Base-by-base conservation (phyloP, 1,140 invertebrate species). In the Meteorus sp. region DNA sequence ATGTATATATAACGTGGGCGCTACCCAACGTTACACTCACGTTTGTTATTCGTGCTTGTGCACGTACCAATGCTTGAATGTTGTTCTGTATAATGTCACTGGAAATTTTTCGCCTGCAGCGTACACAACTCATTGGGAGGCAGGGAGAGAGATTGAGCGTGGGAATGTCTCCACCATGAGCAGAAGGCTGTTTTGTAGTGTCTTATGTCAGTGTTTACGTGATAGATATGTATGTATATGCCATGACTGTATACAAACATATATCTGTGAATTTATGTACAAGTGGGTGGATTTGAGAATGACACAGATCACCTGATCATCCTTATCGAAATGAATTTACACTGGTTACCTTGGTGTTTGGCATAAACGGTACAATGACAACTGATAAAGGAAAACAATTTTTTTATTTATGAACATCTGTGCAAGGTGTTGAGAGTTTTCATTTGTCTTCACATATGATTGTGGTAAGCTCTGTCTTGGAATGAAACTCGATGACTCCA, bases 1-100 rank as follows among this genome's bases (percentile, higher is more conserved):
- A 11, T 47, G 27, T 33, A 41, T 56, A 62, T 41, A 37, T 51
- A 27, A 58, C 63, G 67, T 69, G 60, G 65, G 67, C 65, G 65
- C 63, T 65, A 65, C 55, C 60, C 62, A 57, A 63, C 8, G 15
- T 62, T 65, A 65, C 39, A 56, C 63, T 63, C 60, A 65, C 63
- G 60, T 55, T 55, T 53, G 15, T 55, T 37, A 23, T 57, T 50
- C n/a, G n/a, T 25, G 29, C 29, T 50, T 15, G 8, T 50, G 47
- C 47, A 58, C 45, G 25, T n/a, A 39, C 8, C 17, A 48, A 39
- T 41, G 27, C 20, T 45, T 41, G 13, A 50, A 51, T 51, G 35
- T n/a, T n/a, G n/a, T 51, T 51, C 27, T 56, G 13, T 56, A 33
- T 51, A 58, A 51, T 58, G 47, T 51, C 47, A 51, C 47, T 43